Conservation (phyloP, 2,797 vertebrate genomes). For the Macropodus opercularis region DNA sequence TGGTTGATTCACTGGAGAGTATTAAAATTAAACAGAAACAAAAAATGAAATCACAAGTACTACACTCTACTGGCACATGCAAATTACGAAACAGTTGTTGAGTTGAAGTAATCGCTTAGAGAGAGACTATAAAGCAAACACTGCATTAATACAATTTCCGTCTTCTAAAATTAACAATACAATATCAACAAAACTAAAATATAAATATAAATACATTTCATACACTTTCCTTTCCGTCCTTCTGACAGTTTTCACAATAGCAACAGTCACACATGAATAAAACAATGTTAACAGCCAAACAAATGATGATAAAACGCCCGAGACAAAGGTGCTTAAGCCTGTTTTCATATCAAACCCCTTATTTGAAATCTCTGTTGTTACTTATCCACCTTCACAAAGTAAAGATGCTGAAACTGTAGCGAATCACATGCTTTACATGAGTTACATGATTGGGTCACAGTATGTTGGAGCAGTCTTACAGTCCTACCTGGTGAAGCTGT, state of each 20-base stretch:
- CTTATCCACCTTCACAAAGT: not conserved
- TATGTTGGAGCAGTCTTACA: not conserved
- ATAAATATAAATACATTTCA: no score
- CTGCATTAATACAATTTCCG: no score
- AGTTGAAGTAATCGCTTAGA: not conserved
- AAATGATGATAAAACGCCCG: no score
- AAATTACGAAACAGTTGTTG: not conserved
- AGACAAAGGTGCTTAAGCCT: no score
- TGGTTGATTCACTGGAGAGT: constrained; percentile 5
- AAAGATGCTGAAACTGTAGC: not conserved
- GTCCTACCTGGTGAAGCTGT: constrained; percentile 39
- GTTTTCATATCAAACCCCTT: no score
- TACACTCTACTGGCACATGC: not conserved
- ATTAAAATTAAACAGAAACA: not conserved
- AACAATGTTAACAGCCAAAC: no score
- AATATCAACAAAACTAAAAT: not conserved
- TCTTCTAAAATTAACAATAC: no score
- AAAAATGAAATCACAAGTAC: not conserved
- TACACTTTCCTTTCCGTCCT: no score
- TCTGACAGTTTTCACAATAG: not conserved
- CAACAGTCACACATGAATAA: no score
- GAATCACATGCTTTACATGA: rapidly evolving
- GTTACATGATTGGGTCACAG: not conserved
- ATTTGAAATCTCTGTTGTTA: no score
- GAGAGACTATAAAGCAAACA: not conserved